Evolutionary conservation across 2,113 vertebrate species (phyloP), one percentile per base, ranked within the genome.

Genomic region (Elephantulus edwardii): DNA sequence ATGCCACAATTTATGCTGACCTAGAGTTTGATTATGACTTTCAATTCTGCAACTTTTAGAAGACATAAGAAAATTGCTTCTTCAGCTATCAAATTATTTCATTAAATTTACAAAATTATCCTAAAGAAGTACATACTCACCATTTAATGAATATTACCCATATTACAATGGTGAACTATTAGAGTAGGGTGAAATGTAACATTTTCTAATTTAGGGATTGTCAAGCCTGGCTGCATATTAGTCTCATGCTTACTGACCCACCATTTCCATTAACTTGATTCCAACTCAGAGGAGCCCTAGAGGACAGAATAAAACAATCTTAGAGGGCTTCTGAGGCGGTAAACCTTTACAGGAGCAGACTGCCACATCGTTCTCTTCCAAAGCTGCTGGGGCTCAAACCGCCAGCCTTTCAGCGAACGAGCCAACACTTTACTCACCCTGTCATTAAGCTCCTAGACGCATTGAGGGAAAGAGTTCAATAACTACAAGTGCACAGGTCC

Each of bases 31-130:
- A 22, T n/a, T 22, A 35, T 30, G 42, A 46, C 56, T 24, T 84
- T 87, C 75, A 81, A 46, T 66, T 88, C 52, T 82, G 50, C 33
- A 50, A 85, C 80, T 76, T 52, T 42, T 83, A 60, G 20, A 86
- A 11, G 30, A 52, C 78, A 88, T 16, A 19, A 16, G 94, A 84
- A n/a, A 74, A 8, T 22, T 77, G 48, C 6, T 80, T 22, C 66
- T 90, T 86, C 7, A 58, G 33, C 48, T 80, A 52, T 54, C 62
- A 77, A 82, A 83, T 58, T 72, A 44, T 52, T 92, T 72, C 74
- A 77, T 70, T 88, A 89, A 83, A 68, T 64, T 48, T 66, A 54
- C 12, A 60, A 48, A 88, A 70, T 52, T 48, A 38, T 75, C 40
- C 85, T 33, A 50, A 46, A 60, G 38, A 88, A 71, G 52, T 83